Percentiles rank a stretch among this genome's conserved stretches.
phyloP scores from a whole-genome alignment of 2,797 vertebrate genomes.

The Acipenser oxyrinchus region DNA sequence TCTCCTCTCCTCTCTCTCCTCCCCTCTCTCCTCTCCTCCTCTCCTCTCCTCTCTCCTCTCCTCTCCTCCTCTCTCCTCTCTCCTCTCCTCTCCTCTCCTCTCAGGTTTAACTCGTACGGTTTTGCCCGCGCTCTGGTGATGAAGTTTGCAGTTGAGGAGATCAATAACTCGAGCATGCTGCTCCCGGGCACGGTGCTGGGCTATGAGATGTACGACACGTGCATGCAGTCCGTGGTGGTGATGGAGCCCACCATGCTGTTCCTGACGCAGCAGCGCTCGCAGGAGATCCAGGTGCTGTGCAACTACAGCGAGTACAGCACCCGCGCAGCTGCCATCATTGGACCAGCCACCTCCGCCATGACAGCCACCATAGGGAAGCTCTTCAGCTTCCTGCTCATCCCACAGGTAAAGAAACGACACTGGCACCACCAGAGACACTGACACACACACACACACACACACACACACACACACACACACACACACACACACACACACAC shows the following conservation, averaged over 20 bases:
- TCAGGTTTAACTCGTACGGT: constrained; percentile 44
- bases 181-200: constrained; percentile 58
- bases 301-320: constrained; percentile 72
- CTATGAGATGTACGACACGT: constrained; percentile 56
- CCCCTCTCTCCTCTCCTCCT: constrained; percentile 18
- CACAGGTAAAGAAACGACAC: constrained; percentile 60
- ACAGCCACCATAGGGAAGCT: constrained; percentile 65
- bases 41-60: constrained; percentile 14
- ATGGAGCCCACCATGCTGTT: constrained; percentile 51
- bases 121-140: constrained; percentile 57
- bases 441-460: too few relatives aligned
- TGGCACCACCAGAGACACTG: not conserved
- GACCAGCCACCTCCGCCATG: constrained; percentile 64
- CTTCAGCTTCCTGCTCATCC: constrained; percentile 77
- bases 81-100: not conserved
- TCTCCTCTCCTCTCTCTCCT: constrained; percentile 27
- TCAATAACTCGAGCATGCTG: constrained; percentile 45
- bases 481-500: too few relatives aligned
- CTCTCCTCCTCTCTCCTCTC: not conserved
- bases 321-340: constrained; percentile 66
- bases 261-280: constrained; percentile 37
- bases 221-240: constrained; percentile 45
- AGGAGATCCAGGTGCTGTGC: constrained; percentile 46
- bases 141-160: constrained; percentile 66
- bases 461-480: too few relatives aligned